A percentile compares a stretch with the other conserved stretches of the same genome.
phyloP scores from a whole-genome alignment of 2,888 invertebrate genomes.

The Galeopsomyia nigrocyanea region DNA sequence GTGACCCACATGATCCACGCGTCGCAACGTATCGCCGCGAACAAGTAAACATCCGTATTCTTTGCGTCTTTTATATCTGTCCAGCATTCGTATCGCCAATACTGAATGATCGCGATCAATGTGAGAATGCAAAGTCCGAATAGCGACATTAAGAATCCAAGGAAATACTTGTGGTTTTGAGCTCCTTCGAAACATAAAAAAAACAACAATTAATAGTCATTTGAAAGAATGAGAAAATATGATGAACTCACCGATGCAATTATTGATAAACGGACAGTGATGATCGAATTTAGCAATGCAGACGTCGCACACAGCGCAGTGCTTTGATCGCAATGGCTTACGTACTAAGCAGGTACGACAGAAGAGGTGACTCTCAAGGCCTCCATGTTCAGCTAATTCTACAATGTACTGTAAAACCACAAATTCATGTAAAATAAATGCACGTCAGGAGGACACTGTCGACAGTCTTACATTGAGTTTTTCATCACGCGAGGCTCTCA shows the following conservation, averaged over 20 bases:
- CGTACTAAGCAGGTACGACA: constrained; percentile 97
- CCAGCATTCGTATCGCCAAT: constrained; percentile 75
- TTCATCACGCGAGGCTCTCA: constrained; percentile 86
- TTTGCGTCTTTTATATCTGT: constrained; percentile 63
- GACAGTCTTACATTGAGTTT: constrained; percentile 77
- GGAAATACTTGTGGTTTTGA: constrained; percentile 93
- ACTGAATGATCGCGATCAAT: constrained; percentile 83
- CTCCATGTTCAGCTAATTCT: constrained; percentile 91
- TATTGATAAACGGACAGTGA: constrained; percentile 99
- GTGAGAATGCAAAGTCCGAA: constrained; percentile 86
- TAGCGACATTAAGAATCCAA: constrained; percentile 89
- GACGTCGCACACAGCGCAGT: constrained; percentile 95
- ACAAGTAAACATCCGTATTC: constrained; percentile 67
- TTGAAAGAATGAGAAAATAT: neutral
- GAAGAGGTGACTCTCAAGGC: constrained; percentile 91
- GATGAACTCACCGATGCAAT: constrained; percentile 89
- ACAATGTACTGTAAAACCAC: constrained; percentile 81
- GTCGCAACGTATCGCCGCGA: constrained; percentile 79
- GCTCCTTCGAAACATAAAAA: constrained; percentile 72
- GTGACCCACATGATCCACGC: constrained; percentile 95
- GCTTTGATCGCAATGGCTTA: constrained; percentile 95
- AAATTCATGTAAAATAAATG: too few species aligned
- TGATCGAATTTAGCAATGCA: constrained; percentile 98
- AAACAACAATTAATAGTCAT: neutral
- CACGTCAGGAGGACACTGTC: too few species aligned